Evolutionary conservation across 2,888 invertebrate species (phyloP).

Genomic region (Stomorhina lunata): DNA sequence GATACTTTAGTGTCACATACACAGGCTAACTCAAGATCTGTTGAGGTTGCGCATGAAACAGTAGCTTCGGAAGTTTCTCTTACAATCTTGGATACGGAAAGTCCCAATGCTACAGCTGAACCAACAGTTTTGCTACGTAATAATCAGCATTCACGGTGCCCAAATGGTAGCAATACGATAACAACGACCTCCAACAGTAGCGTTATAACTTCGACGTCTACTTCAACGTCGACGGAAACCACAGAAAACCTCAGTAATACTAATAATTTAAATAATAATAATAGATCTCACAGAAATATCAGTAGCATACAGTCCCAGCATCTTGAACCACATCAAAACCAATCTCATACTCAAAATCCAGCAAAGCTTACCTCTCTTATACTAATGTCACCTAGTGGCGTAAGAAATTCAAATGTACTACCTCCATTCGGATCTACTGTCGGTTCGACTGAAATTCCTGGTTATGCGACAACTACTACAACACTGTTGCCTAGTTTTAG

Average conservation of each 20-base stretch:
- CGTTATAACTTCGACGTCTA: constrained; percentile 35
- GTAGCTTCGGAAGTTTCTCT: constrained; percentile 22
- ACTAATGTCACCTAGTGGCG: constrained; percentile 82
- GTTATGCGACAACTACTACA: constrained; percentile 69
- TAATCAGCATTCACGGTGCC: constrained; percentile 29
- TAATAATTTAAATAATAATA: constrained; percentile 73
- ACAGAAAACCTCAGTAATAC: constrained; percentile 67
- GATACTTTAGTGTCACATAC: constrained; percentile 25
- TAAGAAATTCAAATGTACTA: constrained; percentile 71
- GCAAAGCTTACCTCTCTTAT: constrained; percentile 72
- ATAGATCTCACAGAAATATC: constrained; percentile 54
- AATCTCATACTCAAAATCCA: constrained; percentile 64
- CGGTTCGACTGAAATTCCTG: constrained; percentile 30
- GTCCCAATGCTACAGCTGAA: constrained; percentile 47
- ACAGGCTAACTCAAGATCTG: not conserved
- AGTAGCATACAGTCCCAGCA: constrained; percentile 41
- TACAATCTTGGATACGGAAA: constrained; percentile 41
- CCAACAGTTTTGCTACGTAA: constrained; percentile 42
- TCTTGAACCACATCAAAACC: constrained; percentile 70
- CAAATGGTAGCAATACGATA: constrained; percentile 7
- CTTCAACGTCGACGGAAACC: constrained; percentile 52
- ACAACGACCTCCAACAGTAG: constrained; percentile 2
- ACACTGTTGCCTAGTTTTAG: constrained; percentile 86
- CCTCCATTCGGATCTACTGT: constrained; percentile 82
- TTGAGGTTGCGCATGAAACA: constrained; percentile 39